Evolutionary conservation across 1,140 invertebrate species (phyloP).

Genomic region (Vollenhovia emeryi): DNA sequence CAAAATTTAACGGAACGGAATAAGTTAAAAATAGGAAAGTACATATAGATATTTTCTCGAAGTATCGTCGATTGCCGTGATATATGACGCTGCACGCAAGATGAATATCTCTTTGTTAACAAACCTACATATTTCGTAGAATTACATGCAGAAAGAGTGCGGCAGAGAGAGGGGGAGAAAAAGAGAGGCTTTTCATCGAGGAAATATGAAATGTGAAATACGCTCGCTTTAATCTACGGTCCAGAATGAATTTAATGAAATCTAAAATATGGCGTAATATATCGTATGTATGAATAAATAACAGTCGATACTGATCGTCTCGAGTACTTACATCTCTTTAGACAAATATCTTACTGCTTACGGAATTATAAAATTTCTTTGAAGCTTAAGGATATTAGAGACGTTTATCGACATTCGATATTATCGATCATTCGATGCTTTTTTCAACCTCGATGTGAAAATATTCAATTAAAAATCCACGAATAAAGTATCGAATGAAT

Average conservation of each 20-base stretch:
- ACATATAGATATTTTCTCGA: neutral
- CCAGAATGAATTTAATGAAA: neutral
- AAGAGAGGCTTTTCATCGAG: neutral
- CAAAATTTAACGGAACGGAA: neutral
- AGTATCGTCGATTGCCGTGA: neutral
- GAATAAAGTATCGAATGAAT: too few relatives aligned
- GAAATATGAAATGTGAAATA: slow-evolving; percentile 1
- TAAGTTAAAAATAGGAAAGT: neutral
- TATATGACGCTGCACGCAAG: neutral
- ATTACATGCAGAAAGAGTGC: neutral
- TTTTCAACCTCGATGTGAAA: too few relatives aligned
- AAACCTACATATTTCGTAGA: neutral
- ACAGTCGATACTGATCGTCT: neutral
- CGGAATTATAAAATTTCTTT: neutral
- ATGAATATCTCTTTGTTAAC: slow-evolving; percentile 19
- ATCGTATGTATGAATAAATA: neutral
- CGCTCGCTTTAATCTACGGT: neutral
- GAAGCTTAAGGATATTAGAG: too few relatives aligned
- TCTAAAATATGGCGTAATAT: neutral
- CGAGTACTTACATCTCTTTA: neutral
- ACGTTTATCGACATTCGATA: too few relatives aligned
- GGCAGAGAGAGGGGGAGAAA: neutral
- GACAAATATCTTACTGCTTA: neutral
- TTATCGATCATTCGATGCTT: too few relatives aligned
- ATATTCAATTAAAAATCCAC: too few relatives aligned